Evolutionary conservation across 2,888 invertebrate species (phyloP).

Genomic region (Andrena marginata): DNA sequence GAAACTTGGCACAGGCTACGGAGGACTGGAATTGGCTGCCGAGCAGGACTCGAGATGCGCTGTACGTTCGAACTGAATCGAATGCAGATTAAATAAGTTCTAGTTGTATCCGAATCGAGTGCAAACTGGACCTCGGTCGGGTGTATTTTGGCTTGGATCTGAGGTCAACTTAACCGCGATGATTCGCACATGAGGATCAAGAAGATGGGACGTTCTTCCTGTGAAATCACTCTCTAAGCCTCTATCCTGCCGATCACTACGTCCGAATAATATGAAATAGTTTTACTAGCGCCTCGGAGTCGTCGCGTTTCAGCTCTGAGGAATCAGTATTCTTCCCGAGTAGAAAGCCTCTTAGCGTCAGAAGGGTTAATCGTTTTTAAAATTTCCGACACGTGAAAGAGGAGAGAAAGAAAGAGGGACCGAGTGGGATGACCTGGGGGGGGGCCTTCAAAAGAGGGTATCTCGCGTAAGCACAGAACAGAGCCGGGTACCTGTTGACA

Average conservation of each 20-base stretch:
- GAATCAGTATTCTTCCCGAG: conserved; percentile 55
- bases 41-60: background rate
- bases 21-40: background rate
- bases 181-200: background rate
- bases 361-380: conserved; percentile 64
- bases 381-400: conserved; percentile 60
- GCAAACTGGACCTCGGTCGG: no score
- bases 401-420: background rate
- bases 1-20: background rate
- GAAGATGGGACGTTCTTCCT: background rate
- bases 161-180: background rate
- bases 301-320: conserved; percentile 17
- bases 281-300: background rate
- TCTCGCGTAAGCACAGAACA: conserved; percentile 64
- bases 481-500: conserved; percentile 79
- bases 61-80: background rate
- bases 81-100: conserved; percentile 8
- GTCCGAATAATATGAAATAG: background rate
- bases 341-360: conserved; percentile 40
- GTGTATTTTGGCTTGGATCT: background rate
- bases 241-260: background rate
- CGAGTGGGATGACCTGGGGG: conserved; percentile 36
- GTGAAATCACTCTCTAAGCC: no score
- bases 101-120: background rate
- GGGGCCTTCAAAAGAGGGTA: conserved; percentile 61